Evolutionary conservation across 1,140 invertebrate species (phyloP).

Genomic region (Cotesia typhae): DNA sequence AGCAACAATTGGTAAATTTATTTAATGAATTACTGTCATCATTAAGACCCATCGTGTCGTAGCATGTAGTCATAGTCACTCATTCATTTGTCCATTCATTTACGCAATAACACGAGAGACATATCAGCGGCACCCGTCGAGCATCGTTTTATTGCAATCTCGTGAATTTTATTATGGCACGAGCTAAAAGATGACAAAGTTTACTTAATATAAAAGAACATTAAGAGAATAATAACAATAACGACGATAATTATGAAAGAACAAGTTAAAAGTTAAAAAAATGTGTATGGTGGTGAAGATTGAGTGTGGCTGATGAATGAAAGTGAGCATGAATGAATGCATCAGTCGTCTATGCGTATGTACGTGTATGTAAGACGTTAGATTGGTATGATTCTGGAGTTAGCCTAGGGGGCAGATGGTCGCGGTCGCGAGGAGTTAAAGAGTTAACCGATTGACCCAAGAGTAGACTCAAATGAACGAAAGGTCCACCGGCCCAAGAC

Average conservation of each 20-base stretch:
- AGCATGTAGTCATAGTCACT: background rate
- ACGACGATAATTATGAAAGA: background rate
- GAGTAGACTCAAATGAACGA: conserved; percentile 45
- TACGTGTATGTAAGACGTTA: conserved; percentile 17
- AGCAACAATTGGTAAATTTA: conserved; percentile 5
- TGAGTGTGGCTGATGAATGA: conserved; percentile 23
- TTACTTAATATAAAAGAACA: conserved; percentile 13
- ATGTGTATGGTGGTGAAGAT: background rate
- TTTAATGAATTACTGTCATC: conserved; percentile 14
- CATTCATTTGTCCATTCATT: conserved; percentile 22
- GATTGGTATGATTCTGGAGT: conserved; percentile 26
- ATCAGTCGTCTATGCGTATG: background rate
- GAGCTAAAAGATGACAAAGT: background rate
- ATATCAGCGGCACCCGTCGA: conserved; percentile 1
- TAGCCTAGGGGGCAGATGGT: conserved; percentile 53
- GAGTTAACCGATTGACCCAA: conserved; percentile 53
- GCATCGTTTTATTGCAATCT: conserved; percentile 7
- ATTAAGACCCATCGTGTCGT: background rate
- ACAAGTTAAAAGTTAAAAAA: conserved; percentile 7
- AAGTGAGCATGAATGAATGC: background rate
- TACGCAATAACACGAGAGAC: conserved; percentile 5
- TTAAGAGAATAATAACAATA: background rate
- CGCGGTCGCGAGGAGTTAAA: conserved; percentile 49
- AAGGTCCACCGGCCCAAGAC: conserved; percentile 46
- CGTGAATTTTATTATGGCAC: conserved; percentile 11